A percentile compares a stretch with the other conserved stretches of the same genome.
Conservation (phyloP, 2,797 vertebrate genomes). For the Carapus acus region DNA sequence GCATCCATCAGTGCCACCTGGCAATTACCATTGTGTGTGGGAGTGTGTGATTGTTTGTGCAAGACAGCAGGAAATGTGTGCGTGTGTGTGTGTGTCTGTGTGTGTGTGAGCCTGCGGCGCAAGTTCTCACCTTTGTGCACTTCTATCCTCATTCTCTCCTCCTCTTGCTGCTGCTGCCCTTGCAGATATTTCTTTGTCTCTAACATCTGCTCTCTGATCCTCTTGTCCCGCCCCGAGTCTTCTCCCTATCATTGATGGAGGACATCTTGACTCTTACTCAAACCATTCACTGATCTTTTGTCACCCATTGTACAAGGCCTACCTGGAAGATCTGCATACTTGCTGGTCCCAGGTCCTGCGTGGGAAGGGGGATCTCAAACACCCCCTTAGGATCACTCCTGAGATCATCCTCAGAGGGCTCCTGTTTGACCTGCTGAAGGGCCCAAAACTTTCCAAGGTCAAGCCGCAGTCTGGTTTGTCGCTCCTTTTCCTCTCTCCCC, state of each 20-base stretch:
- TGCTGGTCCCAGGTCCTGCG: conserved; percentile 64
- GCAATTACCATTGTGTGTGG: conserved; percentile 44
- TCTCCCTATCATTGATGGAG: conserved; percentile 68
- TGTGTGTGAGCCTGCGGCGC: conserved; percentile 13
- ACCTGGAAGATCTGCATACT: conserved; percentile 75
- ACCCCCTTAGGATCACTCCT: conserved; percentile 58
- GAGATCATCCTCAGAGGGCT: conserved; percentile 66
- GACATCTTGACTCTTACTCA: too few species aligned
- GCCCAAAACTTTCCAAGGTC: conserved; percentile 55
- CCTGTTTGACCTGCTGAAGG: conserved; percentile 55
- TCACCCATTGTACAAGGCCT: conserved; percentile 8
- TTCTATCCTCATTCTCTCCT: conserved; percentile 43
- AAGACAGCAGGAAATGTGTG: conserved; percentile 50
- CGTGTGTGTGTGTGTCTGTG: conserved; percentile 45
- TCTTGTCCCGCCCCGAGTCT: conserved; percentile 46
- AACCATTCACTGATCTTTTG: too few species aligned
- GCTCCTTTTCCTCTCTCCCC: conserved; percentile 51
- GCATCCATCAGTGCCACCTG: conserved; percentile 62
- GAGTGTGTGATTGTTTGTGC: conserved; percentile 59
- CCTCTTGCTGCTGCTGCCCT: conserved; percentile 60
- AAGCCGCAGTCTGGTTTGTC: conserved; percentile 45
- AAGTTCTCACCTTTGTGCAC: conserved; percentile 63
- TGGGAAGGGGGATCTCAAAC: conserved; percentile 42
- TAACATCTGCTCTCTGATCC: conserved; percentile 42
- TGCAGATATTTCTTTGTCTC: conserved; percentile 54